Evolutionary conservation across 2,888 invertebrate species (phyloP).

Genomic region (Acleris literana): DNA sequence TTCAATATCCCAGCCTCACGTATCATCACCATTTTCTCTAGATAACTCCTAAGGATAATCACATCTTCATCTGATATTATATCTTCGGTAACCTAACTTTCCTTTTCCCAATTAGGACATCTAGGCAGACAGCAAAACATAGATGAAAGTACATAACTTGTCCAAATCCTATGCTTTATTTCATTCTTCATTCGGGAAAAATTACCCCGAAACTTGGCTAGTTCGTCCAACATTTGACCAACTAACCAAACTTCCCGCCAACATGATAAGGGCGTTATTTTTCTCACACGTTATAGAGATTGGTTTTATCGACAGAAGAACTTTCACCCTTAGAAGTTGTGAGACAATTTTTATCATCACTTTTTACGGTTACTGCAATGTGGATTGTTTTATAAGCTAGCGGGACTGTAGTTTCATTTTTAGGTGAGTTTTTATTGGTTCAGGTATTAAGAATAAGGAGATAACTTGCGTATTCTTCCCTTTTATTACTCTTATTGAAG

Average conservation of each 20-base stretch:
- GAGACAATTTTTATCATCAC: slow-evolving; percentile 31
- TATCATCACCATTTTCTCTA: too few species aligned
- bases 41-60: neutral
- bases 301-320: slow-evolving; percentile 29
- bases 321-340: slow-evolving; percentile 27
- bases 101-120: neutral
- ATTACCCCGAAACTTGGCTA: slow-evolving; percentile 15
- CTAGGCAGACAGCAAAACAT: neutral
- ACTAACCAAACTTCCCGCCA: slow-evolving; percentile 15
- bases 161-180: slow-evolving; percentile 6
- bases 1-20: too few species aligned
- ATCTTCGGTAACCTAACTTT: neutral
- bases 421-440: slow-evolving; percentile 25
- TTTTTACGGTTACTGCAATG: slow-evolving; percentile 23
- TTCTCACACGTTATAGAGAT: slow-evolving; percentile 34
- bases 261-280: slow-evolving; percentile 26
- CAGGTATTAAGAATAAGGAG: slow-evolving; percentile 13
- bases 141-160: neutral
- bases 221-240: slow-evolving; percentile 31
- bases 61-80: neutral
- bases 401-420: slow-evolving; percentile 25
- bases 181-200: slow-evolving; percentile 13
- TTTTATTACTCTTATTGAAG: slow-evolving; percentile 8
- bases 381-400: slow-evolving; percentile 31
- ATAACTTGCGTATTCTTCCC: neutral